Percentiles rank a stretch among this genome's conserved stretches.
Evolutionary conservation across 2,113 vertebrate species (phyloP).

Genomic region (Lepisosteus osseus): DNA sequence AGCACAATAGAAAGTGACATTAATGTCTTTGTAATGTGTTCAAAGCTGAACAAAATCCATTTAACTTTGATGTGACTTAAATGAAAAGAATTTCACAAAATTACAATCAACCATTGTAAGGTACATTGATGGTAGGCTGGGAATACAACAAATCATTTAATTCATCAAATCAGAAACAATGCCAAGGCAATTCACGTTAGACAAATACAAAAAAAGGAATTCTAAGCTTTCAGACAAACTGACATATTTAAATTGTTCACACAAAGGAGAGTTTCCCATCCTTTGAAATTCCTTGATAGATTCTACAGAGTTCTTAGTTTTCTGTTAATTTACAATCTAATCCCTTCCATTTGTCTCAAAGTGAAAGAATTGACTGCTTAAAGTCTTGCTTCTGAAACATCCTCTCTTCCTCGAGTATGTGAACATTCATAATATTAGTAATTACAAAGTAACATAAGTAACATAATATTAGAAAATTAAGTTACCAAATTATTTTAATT

Average conservation of each 20-base stretch:
- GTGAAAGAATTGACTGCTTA: neutral
- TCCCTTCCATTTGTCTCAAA: slow-evolving; percentile 1
- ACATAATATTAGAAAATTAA: too few relatives aligned
- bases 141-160: slow-evolving; percentile 4
- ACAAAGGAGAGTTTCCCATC: slow-evolving; percentile 10
- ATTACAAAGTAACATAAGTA: too few relatives aligned
- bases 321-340: slow-evolving; percentile 20
- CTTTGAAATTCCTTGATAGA: slow-evolving; percentile 14
- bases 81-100: slow-evolving; percentile 11
- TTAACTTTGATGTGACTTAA: slow-evolving; percentile 4
- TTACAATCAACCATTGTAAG: slow-evolving; percentile 7
- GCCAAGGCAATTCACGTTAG: neutral
- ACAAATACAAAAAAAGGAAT: neutral
- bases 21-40: slow-evolving; percentile 7
- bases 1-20: slow-evolving; percentile 7
- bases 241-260: slow-evolving; percentile 9
- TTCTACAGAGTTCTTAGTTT: slow-evolving; percentile 10
- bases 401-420: too few relatives aligned
- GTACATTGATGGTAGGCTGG: neutral
- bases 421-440: too few relatives aligned
- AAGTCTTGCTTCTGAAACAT: too few relatives aligned
- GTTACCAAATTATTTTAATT: too few relatives aligned
- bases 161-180: slow-evolving; percentile 9
- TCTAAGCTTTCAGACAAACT: slow-evolving; percentile 5
- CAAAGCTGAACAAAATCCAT: neutral